phyloP scores from a whole-genome alignment of 1,140 invertebrate species.

The Drosophila nannoptera region DNA sequence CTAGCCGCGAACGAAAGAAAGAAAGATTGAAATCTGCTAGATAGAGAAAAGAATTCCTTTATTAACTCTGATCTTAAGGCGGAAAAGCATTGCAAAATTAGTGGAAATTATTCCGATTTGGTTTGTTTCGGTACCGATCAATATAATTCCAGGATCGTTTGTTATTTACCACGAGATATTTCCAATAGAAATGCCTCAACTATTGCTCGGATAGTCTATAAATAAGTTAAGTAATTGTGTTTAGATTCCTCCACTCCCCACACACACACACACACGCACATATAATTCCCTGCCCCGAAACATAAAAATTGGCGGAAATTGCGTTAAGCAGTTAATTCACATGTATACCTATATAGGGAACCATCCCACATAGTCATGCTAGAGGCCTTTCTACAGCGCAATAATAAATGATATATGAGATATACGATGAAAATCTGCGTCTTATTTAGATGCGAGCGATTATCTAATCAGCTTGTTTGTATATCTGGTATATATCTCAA shows the following conservation, averaged over 20 bases:
- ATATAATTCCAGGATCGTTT: background rate
- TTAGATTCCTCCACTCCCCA: too few relatives aligned
- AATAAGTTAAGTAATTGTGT: slow-evolving; percentile 7
- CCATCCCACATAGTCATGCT: slow-evolving; percentile 34
- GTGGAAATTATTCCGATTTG: background rate
- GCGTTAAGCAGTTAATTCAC: slow-evolving; percentile 19
- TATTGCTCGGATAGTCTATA: background rate
- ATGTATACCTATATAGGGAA: slow-evolving; percentile 9
- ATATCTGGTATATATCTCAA: too few relatives aligned
- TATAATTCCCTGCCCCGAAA: too few relatives aligned
- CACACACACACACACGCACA: too few relatives aligned
- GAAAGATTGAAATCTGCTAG: too few relatives aligned
- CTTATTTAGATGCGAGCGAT: background rate
- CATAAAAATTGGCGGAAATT: slow-evolving; percentile 41
- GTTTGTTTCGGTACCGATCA: background rate
- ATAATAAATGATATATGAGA: slow-evolving; percentile 34
- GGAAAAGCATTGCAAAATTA: too few relatives aligned
- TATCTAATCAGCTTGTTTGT: background rate
- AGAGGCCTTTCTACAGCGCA: slow-evolving; percentile 47
- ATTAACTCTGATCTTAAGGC: too few relatives aligned
- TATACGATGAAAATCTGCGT: slow-evolving; percentile 19
- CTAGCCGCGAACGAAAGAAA: too few relatives aligned
- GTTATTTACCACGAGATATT: background rate
- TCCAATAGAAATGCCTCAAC: background rate
- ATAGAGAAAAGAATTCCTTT: too few relatives aligned